These are phyloP conservation scores for Sternotherus odoratus DNA, from an alignment of 2,797 vertebrate species.

Conservation along the genomic window DNA sequence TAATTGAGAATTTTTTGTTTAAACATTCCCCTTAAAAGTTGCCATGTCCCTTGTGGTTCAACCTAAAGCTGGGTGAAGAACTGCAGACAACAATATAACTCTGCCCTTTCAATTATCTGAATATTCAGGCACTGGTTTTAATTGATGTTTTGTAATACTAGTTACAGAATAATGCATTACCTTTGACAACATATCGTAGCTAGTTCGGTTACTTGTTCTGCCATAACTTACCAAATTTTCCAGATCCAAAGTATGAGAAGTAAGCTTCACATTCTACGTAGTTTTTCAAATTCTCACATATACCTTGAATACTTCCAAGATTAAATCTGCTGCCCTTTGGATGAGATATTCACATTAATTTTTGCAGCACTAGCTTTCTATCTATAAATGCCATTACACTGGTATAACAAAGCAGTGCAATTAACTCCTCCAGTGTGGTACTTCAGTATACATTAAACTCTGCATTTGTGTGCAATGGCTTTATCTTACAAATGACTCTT, in stretches of 20 bases:
- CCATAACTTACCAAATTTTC: constrained; percentile 31
- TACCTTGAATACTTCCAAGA: constrained; percentile 36
- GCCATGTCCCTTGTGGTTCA: constrained; percentile 41
- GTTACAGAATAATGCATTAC: not conserved
- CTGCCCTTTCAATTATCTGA: constrained; percentile 7
- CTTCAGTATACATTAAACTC: constrained; percentile 55
- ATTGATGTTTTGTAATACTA: constrained; percentile 16
- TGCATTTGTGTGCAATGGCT: constrained; percentile 82
- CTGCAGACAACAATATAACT: constrained; percentile 11
- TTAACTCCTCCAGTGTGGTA: constrained; percentile 54
- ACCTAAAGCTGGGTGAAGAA: not conserved
- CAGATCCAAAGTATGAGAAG: constrained; percentile 19
- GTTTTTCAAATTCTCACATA: constrained; percentile 44
- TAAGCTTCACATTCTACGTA: constrained; percentile 20
- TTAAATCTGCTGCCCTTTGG: constrained; percentile 11
- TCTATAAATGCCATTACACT: constrained; percentile 60
- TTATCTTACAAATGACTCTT: constrained; percentile 80
- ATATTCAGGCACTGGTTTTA: constrained; percentile 17
- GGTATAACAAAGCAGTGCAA: constrained; percentile 40
- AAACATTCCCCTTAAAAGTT: constrained; percentile 40
- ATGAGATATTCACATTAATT: constrained; percentile 22
- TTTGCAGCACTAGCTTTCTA: constrained; percentile 53
- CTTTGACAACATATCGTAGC: constrained; percentile 33
- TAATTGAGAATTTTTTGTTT: constrained; percentile 22
- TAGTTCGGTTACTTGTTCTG: not conserved